Evolutionary conservation across 2,113 vertebrate species (phyloP).

Genomic region (Phyllostomus discolor): DNA sequence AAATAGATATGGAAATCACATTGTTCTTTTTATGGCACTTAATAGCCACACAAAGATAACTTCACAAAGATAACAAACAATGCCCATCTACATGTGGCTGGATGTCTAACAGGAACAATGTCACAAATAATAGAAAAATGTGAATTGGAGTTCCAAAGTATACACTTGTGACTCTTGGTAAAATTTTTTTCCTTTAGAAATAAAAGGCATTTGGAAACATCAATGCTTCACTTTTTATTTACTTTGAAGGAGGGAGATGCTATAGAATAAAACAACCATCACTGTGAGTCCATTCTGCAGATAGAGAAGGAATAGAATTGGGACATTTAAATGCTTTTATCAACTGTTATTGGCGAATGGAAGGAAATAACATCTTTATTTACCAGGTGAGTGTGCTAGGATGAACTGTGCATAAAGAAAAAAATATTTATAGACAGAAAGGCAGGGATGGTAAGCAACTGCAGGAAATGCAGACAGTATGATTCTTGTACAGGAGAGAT

Average conservation of each 20-base stretch:
- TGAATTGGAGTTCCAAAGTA: neutral
- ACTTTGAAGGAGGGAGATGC: slow-evolving; percentile 2
- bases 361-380: slow-evolving; percentile 50
- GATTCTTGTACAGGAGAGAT: neutral
- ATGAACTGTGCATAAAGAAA: slow-evolving; percentile 59
- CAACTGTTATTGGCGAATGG: slow-evolving; percentile 63
- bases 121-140: neutral
- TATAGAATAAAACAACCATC: slow-evolving; percentile 38
- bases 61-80: neutral
- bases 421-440: slow-evolving; percentile 16
- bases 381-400: slow-evolving; percentile 24
- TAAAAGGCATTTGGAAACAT: slow-evolving; percentile 8
- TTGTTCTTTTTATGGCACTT: neutral
- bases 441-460: neutral
- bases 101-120: neutral
- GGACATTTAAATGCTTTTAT: slow-evolving; percentile 44
- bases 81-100: neutral
- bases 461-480: neutral
- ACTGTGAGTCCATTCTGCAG: slow-evolving; percentile 29
- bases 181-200: neutral
- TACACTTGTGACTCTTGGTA: neutral
- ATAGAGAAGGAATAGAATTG: slow-evolving; percentile 33
- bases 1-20: neutral
- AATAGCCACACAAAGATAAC: neutral
- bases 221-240: neutral